Percentiles rank a stretch among this genome's conserved stretches.
Evolutionary conservation across 2,113 vertebrate species (phyloP).

Genomic region (Mobula hypostoma): DNA sequence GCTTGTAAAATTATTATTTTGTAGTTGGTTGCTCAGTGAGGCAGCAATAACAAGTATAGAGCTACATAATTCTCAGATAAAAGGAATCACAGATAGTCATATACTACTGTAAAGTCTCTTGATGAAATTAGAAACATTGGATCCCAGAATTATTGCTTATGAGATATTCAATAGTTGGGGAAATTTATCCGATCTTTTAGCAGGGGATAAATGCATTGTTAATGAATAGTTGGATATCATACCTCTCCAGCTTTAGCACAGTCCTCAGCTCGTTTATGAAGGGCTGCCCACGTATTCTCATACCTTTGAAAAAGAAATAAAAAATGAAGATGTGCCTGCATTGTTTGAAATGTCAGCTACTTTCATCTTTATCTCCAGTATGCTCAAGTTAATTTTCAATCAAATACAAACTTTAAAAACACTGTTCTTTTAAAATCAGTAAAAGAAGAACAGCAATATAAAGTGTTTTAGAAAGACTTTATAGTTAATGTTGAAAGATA

Average conservation of each 20-base stretch:
- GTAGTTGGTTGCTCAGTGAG: background rate
- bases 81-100: background rate
- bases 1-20: background rate
- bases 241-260: slow-evolving; percentile 74
- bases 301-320: slow-evolving; percentile 56
- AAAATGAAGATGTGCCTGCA: background rate
- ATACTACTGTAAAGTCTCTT: background rate
- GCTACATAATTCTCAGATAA: background rate
- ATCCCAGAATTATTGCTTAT: background rate
- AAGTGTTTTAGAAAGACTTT: background rate
- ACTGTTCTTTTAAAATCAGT: background rate
- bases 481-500: background rate
- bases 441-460: background rate
- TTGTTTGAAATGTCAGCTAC: background rate
- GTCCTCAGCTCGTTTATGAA: slow-evolving; percentile 73
- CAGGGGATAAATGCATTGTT: background rate
- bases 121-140: background rate
- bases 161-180: background rate
- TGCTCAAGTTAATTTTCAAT: background rate
- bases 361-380: background rate
- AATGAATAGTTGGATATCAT: slow-evolving; percentile 37
- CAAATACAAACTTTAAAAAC: background rate
- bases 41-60: background rate
- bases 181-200: background rate
- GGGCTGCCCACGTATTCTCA: slow-evolving; percentile 74